phyloP scores from a whole-genome alignment of 2,888 invertebrate genomes.

The Hybos culiciformis region DNA sequence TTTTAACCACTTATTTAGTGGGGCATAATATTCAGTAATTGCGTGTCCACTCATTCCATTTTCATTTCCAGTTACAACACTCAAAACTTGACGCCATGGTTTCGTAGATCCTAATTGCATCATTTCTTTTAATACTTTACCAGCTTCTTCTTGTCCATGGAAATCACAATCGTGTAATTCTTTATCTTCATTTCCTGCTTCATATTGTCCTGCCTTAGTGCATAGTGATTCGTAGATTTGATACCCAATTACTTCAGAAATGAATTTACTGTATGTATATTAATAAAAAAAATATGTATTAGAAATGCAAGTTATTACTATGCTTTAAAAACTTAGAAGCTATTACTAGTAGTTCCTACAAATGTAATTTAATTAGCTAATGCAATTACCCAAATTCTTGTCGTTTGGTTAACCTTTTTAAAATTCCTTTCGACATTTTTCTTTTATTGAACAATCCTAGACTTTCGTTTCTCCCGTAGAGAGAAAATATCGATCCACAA shows the following conservation, averaged over 20 bases:
- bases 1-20: conserved; percentile 53
- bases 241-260: conserved; percentile 70
- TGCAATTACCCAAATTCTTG: no score
- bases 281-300: no score
- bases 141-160: conserved; percentile 61
- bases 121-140: conserved; percentile 50
- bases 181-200: no score
- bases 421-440: no score
- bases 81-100: conserved; percentile 70
- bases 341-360: no score
- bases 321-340: no score
- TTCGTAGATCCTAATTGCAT: conserved; percentile 53
- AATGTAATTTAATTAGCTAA: conserved; percentile 15
- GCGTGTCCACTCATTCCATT: conserved; percentile 53
- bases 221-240: conserved; percentile 65
- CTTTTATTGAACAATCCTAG: no score
- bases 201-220: conserved; percentile 49
- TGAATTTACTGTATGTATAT: no score
- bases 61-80: neutral
- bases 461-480: no score
- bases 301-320: no score
- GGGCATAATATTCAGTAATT: conserved; percentile 66
- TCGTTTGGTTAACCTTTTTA: no score
- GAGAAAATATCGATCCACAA: no score
- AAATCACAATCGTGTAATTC: conserved; percentile 79